These are phyloP conservation scores for Coremacera marginata DNA, from an alignment of 2,888 invertebrate species.

Conservation along the genomic window DNA sequence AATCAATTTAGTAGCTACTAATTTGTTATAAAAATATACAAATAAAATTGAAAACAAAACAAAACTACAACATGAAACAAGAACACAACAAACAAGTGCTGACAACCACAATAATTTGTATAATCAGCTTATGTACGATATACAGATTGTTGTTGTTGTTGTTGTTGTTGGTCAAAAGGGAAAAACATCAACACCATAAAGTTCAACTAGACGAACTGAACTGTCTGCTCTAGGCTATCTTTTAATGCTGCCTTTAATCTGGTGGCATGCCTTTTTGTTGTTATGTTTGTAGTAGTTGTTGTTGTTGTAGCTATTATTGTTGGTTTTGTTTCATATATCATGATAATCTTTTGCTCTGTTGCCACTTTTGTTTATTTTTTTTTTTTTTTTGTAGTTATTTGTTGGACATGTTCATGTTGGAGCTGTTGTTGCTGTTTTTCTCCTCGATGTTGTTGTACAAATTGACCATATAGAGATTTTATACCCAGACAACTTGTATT, in stretches of 20 bases:
- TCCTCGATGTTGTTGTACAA: neutral
- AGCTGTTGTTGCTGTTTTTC: conserved; percentile 5
- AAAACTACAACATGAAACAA: neutral
- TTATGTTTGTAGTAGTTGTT: conserved; percentile 17
- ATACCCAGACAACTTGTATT: neutral
- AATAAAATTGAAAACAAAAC: neutral
- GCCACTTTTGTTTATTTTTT: neutral
- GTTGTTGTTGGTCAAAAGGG: neutral
- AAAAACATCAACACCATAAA: neutral
- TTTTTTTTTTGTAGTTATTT: neutral
- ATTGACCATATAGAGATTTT: conserved; percentile 8
- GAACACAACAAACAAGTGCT: neutral
- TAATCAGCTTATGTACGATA: neutral
- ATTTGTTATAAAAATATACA: conserved; percentile 20
- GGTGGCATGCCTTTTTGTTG: conserved; percentile 48
- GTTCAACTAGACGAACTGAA: neutral
- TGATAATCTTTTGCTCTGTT: too few relatives aligned
- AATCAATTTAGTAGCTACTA: neutral
- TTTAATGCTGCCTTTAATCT: conserved; percentile 57
- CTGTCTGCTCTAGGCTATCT: conserved; percentile 12
- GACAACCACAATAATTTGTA: conserved; percentile 7
- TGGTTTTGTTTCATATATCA: too few relatives aligned
- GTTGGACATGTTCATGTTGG: neutral
- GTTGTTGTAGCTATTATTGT: conserved; percentile 2
- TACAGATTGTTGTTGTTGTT: neutral